phyloP scores from a whole-genome alignment of 2,888 invertebrate species.

The Chrysolina americana region DNA sequence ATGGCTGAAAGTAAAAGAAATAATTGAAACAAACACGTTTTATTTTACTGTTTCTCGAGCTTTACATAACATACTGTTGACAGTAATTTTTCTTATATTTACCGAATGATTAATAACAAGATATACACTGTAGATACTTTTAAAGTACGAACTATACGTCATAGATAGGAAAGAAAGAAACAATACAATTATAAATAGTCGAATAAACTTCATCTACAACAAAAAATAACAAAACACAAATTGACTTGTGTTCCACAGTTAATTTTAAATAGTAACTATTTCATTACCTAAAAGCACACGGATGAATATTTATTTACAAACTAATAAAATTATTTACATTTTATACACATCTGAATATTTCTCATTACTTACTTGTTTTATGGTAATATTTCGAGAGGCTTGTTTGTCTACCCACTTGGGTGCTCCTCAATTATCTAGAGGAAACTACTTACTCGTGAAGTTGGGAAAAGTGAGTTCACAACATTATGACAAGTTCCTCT shows the following conservation, averaged over 20 bases:
- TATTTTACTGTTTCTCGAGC: conserved; percentile 47
- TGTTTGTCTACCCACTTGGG: not conserved
- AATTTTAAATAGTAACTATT: conserved; percentile 32
- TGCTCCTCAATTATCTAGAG: not conserved
- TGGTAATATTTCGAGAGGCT: not conserved
- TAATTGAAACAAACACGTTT: conserved; percentile 62
- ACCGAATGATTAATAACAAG: conserved; percentile 57
- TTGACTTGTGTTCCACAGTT: conserved; percentile 35
- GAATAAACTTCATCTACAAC: conserved; percentile 51
- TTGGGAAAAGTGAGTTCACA: too few relatives aligned
- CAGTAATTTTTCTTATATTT: conserved; percentile 58
- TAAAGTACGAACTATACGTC: conserved; percentile 51
- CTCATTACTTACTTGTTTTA: conserved; percentile 3
- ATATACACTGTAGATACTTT: conserved; percentile 55
- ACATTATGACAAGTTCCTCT: not conserved
- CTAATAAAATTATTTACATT: conserved; percentile 29
- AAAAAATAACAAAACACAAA: conserved; percentile 47
- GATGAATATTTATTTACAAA: conserved; percentile 40
- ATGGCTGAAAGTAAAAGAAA: conserved; percentile 30
- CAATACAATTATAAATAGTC: conserved; percentile 40
- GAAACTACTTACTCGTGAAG: not conserved
- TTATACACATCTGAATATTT: conserved; percentile 27
- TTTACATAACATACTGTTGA: conserved; percentile 65
- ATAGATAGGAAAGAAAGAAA: conserved; percentile 55
- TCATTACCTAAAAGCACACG: conserved; percentile 41